Percentiles rank a stretch among this genome's conserved stretches.
Conservation (phyloP, 2,113 vertebrate genomes). For the Phylloscopus trochiloides region DNA sequence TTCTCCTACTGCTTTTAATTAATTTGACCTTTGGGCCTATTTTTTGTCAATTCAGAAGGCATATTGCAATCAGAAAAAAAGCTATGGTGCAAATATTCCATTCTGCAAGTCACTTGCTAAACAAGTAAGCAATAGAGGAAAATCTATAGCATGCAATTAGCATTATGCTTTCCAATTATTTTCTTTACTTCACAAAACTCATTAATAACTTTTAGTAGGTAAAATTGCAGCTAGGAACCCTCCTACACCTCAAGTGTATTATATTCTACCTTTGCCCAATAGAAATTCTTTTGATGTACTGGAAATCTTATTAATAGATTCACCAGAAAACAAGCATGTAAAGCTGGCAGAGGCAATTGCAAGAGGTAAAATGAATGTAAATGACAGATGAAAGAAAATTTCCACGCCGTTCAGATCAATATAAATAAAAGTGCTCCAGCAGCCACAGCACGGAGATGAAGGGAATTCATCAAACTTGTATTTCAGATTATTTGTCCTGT, state of each 20-base stretch:
- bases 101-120: slow-evolving; percentile 7
- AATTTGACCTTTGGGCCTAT: slow-evolving; percentile 49
- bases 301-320: slow-evolving; percentile 55
- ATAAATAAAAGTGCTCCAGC: slow-evolving; percentile 40
- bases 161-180: neutral
- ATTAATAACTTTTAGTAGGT: slow-evolving; percentile 50
- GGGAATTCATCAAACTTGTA: slow-evolving; percentile 36
- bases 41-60: slow-evolving; percentile 29
- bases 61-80: slow-evolving; percentile 24
- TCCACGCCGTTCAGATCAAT: slow-evolving; percentile 33
- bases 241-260: neutral
- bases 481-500: slow-evolving; percentile 20
- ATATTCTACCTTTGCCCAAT: slow-evolving; percentile 11
- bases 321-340: slow-evolving; percentile 55
- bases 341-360: slow-evolving; percentile 45
- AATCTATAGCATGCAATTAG: slow-evolving; percentile 40
- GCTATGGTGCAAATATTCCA: neutral
- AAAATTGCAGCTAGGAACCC: slow-evolving; percentile 22
- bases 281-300: slow-evolving; percentile 45
- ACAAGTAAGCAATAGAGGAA: slow-evolving; percentile 32
- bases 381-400: slow-evolving; percentile 64
- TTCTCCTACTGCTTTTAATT: slow-evolving; percentile 47
- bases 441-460: slow-evolving; percentile 17
- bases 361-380: slow-evolving; percentile 57
- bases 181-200: slow-evolving; percentile 4